These are phyloP conservation scores for Ficedula albicollis DNA, from an alignment of 2,797 vertebrate genomes.

Conservation along the genomic window DNA sequence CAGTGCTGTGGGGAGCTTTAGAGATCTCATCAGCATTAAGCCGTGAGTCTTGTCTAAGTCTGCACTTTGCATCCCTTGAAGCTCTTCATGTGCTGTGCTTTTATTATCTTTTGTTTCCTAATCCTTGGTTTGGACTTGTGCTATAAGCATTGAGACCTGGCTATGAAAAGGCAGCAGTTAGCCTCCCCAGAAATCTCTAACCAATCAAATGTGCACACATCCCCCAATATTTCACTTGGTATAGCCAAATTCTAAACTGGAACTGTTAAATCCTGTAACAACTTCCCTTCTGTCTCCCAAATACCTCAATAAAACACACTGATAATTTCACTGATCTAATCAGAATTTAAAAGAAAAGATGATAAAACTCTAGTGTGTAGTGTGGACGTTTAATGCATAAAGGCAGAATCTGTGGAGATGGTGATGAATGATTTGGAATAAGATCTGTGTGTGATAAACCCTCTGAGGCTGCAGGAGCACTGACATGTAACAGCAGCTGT, in stretches of 20 bases:
- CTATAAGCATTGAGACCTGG: neutral
- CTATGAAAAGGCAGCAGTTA: neutral
- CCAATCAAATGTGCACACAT: neutral
- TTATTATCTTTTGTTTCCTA: neutral
- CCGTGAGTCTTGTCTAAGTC: conserved; percentile 83
- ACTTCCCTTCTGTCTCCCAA: neutral
- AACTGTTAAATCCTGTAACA: neutral
- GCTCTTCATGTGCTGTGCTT: neutral
- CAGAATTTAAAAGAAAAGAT: neutral
- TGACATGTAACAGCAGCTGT: neutral
- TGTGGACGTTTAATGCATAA: neutral
- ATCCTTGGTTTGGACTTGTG: neutral
- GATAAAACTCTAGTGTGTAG: neutral
- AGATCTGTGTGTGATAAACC: neutral
- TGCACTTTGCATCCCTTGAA: neutral
- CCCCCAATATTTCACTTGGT: neutral
- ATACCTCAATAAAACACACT: neutral
- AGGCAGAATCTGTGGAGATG: neutral
- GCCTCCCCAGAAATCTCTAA: neutral
- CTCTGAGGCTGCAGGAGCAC: neutral
- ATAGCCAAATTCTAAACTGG: neutral
- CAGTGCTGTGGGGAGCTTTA: conserved; percentile 88
- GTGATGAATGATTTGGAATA: neutral
- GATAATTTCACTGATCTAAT: neutral
- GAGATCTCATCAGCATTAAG: conserved; percentile 95